These are phyloP conservation scores for Dryomyza anilis DNA, from an alignment of 2,888 invertebrate species.

Conservation along the genomic window DNA sequence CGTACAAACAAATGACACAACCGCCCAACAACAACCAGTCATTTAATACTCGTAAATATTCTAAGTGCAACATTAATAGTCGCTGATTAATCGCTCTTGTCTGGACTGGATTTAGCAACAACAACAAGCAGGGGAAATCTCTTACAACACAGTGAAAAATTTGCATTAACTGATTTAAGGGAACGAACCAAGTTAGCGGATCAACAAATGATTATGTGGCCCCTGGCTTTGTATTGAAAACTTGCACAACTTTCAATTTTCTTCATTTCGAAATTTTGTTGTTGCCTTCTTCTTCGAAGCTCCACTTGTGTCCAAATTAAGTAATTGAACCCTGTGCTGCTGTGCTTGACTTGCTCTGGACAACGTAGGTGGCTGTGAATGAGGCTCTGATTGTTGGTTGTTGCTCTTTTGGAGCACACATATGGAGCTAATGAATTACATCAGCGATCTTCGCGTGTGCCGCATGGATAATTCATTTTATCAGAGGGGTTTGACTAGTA, in stretches of 20 bases:
- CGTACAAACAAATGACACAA: not conserved
- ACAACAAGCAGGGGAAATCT: not conserved
- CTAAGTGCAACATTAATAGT: conserved; percentile 58
- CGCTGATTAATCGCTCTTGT: conserved; percentile 57
- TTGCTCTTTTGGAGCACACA: not conserved
- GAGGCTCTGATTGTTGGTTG: not conserved
- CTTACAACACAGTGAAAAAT: too few species aligned
- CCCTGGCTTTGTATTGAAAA: too few species aligned
- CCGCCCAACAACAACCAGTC: conserved; percentile 37
- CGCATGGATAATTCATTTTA: conserved; percentile 16
- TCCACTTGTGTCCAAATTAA: not conserved
- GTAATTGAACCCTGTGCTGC: not conserved
- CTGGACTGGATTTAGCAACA: not conserved
- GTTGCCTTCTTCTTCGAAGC: not conserved
- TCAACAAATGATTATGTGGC: too few species aligned
- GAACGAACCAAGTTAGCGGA: too few species aligned
- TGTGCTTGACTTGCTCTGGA: not conserved
- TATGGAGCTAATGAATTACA: conserved; percentile 4
- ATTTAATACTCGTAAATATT: conserved; percentile 58
- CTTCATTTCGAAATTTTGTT: not conserved
- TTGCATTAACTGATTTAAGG: not conserved
- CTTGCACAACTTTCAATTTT: not conserved
- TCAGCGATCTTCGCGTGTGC: conserved; percentile 9
- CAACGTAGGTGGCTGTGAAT: not conserved
- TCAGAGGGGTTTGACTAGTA: too few species aligned